Evolutionary conservation across 2,797 vertebrate species (phyloP), one percentile per base, ranked within the genome.

Genomic region (Alcedo quadribrachys): DNA sequence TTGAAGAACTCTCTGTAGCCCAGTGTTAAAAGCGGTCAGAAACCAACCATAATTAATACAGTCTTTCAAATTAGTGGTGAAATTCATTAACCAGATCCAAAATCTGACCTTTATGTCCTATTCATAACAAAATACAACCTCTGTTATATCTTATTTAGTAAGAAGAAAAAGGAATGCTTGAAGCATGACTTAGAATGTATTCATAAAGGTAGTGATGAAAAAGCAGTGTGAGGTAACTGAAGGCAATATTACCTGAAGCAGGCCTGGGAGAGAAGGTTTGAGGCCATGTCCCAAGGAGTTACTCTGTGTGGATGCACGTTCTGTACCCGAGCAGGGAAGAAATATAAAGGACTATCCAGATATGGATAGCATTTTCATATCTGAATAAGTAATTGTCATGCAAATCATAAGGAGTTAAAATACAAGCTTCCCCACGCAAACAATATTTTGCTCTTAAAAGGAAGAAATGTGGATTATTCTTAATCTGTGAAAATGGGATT

Each of bases 1-100:
- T 95, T 95, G 94, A 95, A 96, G 92, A 90, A 82, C 61, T 77
- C 45, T 94, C 85, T 93, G 85, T 95, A 93, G 92, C 76, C 35
- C 85, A 93, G 74, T 91, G 85, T 95, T 92, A 63, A 94, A 91
- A 87, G 73, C 89, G 92, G 78, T 84, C 61, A 51, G 92, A 89
- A 53, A 84, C 63, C 37, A 88, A 74, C 74, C 76, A 62, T 93
- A 93, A 91, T 93, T 95, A 94, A 94, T 93, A 94, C 69, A 63
- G 77, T 63, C 85, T 94, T 95, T 92, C 91, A 93, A 92, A 94
- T 92, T 93, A 93, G 77, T 84, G 77, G 63, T 92, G 81, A 93
- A 92, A 87, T 93, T 96, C 32, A 91, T 95, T 91, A 88, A 15
- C 61, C 2, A 0, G 48, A 78, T 92, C 77, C 53, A 88, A 92